Evolutionary conservation across 1,140 invertebrate genomes (phyloP).

Genomic region (Aphelinus certus): DNA sequence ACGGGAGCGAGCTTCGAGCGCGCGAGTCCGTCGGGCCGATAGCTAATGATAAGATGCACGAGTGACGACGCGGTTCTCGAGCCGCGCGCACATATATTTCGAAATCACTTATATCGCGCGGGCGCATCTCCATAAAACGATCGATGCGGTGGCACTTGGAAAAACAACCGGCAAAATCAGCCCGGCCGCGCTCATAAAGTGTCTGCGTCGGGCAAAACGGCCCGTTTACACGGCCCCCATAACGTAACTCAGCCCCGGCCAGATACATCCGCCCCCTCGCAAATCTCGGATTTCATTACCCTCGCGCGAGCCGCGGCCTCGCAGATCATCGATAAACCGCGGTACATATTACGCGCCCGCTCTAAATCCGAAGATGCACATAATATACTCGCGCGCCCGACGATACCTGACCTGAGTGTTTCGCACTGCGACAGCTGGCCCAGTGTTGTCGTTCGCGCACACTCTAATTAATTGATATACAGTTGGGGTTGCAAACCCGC

Average conservation of each 20-base stretch:
- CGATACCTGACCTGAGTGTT: too few relatives aligned
- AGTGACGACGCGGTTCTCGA: too few relatives aligned
- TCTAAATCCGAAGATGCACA: not conserved
- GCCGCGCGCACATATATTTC: too few relatives aligned
- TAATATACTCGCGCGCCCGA: too few relatives aligned
- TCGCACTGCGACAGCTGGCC: too few relatives aligned
- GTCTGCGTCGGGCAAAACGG: slow-evolving; percentile 46
- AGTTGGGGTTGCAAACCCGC: slow-evolving; percentile 57
- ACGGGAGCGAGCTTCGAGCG: too few relatives aligned
- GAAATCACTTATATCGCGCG: not conserved
- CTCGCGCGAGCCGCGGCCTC: slow-evolving; percentile 11
- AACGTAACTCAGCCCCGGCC: slow-evolving; percentile 10
- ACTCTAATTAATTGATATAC: slow-evolving; percentile 59
- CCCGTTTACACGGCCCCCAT: slow-evolving; percentile 13
- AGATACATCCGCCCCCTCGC: slow-evolving; percentile 11
- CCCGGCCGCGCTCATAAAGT: not conserved
- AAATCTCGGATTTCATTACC: slow-evolving; percentile 35
- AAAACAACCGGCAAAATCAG: not conserved
- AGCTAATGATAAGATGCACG: too few relatives aligned
- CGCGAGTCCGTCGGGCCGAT: too few relatives aligned
- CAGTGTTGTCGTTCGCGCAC: too few relatives aligned
- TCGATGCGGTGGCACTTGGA: too few relatives aligned
- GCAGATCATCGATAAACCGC: slow-evolving; percentile 19
- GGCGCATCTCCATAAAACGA: too few relatives aligned
- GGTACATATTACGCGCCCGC: slow-evolving; percentile 4